Base-by-base conservation (phyloP, 2,888 invertebrate species). In the Lithophane socia region DNA sequence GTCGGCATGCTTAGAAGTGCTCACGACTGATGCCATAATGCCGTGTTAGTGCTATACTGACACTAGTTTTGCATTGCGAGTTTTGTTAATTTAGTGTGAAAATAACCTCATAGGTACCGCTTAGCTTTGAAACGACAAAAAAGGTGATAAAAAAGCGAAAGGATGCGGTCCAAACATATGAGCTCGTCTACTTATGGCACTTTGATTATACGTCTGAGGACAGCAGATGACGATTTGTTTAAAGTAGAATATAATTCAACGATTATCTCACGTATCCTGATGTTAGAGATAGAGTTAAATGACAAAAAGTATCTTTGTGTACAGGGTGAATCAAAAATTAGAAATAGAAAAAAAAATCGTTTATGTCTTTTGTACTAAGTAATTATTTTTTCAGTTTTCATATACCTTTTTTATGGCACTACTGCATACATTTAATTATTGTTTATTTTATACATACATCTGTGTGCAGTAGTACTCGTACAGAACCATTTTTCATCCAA, bases 191-290 rank as follows among this genome's bases (percentile, higher is more conserved):
- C 69, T 86, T 84, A 89, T 89, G 82, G 71, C 75, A 81, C 73
- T 88, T 89, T 89, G 89, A 89, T 89, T 84, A 87, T 73, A 87
- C 29, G 78, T 78, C 49, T 75, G 76, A 42, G 72, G 75, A 78
- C 73, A 69, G 73, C 84, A 82, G 81, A 87, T 82, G 88, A 81
- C 78, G 78, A 81, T 85, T 85, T 88, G 84, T 85, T 80, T 87
- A 83, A 88, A 89, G 87, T 88, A 83, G 90, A 87, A 76, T 89
- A 87, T 88, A 88, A 89, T 89, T 85, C 71, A 75, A 70, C 64
- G 60, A 61, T 80, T 85, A 84, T 63, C 81, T 73, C 54, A 64
- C 70, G 56, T 79, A 72, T 80, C 61, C 71, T 66, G 52, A 69
- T 68, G 64, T 70, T 73, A 42, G 74, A 67, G 71, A 77, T 73